Conservation (phyloP, 2,797 vertebrate species). For the Phrynocephalus forsythii region DNA sequence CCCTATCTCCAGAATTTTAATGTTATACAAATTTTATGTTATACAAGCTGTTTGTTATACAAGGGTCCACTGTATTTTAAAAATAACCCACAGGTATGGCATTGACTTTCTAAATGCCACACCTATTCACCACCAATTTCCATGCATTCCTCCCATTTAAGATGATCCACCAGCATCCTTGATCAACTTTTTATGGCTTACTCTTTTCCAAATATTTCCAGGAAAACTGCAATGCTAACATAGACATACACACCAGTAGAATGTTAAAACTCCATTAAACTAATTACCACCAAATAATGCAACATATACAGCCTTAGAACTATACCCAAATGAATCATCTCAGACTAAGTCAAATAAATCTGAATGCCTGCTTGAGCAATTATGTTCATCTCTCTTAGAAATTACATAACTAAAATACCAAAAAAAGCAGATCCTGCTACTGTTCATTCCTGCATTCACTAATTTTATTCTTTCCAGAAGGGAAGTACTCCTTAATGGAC, state of each 20-base stretch:
- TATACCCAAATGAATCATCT: conserved; percentile 1
- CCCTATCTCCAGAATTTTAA: no score
- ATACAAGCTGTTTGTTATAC: no score
- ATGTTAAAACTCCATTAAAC: background rate
- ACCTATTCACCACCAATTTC: background rate
- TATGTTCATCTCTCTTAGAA: background rate
- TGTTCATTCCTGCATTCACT: background rate
- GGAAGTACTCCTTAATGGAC: background rate
- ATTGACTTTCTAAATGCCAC: background rate
- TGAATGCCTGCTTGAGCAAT: background rate
- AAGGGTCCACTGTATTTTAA: no score
- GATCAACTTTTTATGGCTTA: background rate
- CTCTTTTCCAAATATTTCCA: background rate
- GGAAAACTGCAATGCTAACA: background rate
- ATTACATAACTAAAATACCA: background rate
- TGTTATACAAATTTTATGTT: no score
- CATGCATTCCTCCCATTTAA: background rate
- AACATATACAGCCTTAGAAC: background rate
- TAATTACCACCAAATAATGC: background rate
- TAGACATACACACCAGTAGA: background rate
- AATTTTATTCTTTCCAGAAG: background rate
- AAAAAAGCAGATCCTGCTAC: background rate
- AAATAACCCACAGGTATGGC: background rate
- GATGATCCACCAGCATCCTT: background rate
- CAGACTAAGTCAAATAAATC: background rate